These are phyloP conservation scores for Drosophila parvula DNA, from an alignment of 1,140 invertebrate species.

Conservation along the genomic window DNA sequence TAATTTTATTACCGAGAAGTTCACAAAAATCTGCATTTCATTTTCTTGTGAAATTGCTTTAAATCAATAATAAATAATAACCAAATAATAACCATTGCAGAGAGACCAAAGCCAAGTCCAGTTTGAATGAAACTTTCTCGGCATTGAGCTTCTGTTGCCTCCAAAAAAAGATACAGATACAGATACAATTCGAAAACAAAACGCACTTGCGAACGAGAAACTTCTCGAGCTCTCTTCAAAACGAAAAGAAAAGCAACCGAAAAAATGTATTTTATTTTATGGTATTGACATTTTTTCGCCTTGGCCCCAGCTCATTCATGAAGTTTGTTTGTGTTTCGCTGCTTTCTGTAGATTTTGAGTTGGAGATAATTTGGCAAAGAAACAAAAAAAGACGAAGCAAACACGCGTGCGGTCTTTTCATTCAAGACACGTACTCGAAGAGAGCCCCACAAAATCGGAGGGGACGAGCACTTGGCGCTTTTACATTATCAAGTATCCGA, in stretches of 20 bases:
- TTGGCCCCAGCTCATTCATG: conserved; percentile 64
- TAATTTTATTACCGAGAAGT: no score
- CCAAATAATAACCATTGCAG: not conserved
- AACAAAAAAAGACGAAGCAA: conserved; percentile 24
- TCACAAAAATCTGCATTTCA: not conserved
- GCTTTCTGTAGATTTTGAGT: conserved; percentile 62
- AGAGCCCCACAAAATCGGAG: conserved; percentile 33
- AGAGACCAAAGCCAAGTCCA: conserved; percentile 1
- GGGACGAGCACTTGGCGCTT: conserved; percentile 26
- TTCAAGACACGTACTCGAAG: conserved; percentile 72
- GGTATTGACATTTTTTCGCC: conserved; percentile 55
- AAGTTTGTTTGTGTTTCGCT: conserved; percentile 51
- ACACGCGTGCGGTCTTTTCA: conserved; percentile 52
- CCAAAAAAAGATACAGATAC: not conserved
- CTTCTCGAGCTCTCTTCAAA: conserved; percentile 21
- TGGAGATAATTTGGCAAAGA: conserved; percentile 70
- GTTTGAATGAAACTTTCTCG: conserved; percentile 26
- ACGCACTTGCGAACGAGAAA: conserved; percentile 22
- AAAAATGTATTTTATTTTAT: conserved; percentile 34
- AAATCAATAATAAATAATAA: conserved; percentile 5
- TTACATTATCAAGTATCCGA: conserved; percentile 50
- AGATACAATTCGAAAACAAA: conserved; percentile 23
- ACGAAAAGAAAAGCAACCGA: conserved; percentile 20
- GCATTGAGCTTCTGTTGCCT: conserved; percentile 11
- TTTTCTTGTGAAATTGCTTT: not conserved